phyloP scores from a whole-genome alignment of 2,888 invertebrate genomes.

The Tipula confusa region DNA sequence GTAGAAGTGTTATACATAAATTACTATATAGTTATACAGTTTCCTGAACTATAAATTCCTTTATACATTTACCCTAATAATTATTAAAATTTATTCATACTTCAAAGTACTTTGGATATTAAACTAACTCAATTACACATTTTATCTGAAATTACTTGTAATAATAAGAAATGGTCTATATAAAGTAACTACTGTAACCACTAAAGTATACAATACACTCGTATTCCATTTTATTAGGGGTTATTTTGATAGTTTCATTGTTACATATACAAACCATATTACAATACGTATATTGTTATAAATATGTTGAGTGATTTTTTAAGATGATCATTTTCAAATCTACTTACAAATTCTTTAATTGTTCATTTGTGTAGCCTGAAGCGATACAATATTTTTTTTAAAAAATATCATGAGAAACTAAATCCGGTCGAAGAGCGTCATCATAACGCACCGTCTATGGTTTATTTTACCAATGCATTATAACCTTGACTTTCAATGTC shows the following conservation, averaged over 20 bases:
- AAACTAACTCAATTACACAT: conserved; percentile 16
- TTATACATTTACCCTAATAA: neutral
- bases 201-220: neutral
- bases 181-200: conserved; percentile 1
- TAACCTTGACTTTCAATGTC: neutral
- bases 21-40: too few species aligned
- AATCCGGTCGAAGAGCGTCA: too few species aligned
- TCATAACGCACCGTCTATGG: neutral
- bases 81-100: conserved; percentile 3
- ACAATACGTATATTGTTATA: neutral
- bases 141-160: too few species aligned
- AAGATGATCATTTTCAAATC: conserved; percentile 25
- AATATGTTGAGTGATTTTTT: conserved; percentile 4
- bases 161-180: neutral
- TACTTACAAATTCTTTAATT: neutral
- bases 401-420: neutral
- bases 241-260: conserved; percentile 20
- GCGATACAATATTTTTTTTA: too few species aligned
- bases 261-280: neutral
- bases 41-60: neutral
- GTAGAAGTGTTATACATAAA: too few species aligned
- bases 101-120: neutral
- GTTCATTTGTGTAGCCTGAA: neutral
- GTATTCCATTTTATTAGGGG: neutral
- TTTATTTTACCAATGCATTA: neutral